Percentiles rank a stretch among this genome's conserved stretches.
These are phyloP conservation scores for Brevimyrus niger DNA, from an alignment of 2,113 vertebrate genomes.

Conservation along the genomic window DNA sequence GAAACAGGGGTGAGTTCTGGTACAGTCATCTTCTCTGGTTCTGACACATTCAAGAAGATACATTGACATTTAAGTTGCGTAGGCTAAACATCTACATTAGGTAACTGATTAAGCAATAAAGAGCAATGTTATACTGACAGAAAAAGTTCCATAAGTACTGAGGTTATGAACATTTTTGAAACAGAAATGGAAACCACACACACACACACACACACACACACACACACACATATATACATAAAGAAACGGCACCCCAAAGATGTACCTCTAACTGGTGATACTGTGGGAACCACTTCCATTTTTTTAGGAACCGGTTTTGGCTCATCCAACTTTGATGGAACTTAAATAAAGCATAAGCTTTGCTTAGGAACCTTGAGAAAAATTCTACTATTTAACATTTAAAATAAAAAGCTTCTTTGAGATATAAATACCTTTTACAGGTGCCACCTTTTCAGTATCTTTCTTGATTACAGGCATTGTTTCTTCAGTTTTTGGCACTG, in stretches of 20 bases:
- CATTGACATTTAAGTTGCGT: neutral
- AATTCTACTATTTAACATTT: neutral
- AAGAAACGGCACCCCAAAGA: neutral
- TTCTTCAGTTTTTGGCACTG: neutral
- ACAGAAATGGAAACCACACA: neutral
- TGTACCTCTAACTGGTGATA: conserved; percentile 1
- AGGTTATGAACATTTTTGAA: neutral
- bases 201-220: neutral
- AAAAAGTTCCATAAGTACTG: neutral
- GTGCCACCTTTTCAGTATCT: neutral
- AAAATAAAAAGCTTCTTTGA: neutral
- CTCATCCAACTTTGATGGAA: neutral
- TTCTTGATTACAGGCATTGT: neutral
- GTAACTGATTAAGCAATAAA: neutral
- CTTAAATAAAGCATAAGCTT: neutral
- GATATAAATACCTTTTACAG: neutral
- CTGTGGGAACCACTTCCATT: neutral
- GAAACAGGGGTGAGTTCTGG: neutral
- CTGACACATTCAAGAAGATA: neutral
- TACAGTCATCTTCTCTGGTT: conserved; percentile 3
- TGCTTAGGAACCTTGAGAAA: neutral
- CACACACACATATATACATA: neutral
- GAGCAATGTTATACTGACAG: neutral
- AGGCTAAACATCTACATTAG: neutral
- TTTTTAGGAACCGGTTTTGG: neutral